Conservation (phyloP, 1,140 invertebrate genomes). For the Heliconius hermathena region DNA sequence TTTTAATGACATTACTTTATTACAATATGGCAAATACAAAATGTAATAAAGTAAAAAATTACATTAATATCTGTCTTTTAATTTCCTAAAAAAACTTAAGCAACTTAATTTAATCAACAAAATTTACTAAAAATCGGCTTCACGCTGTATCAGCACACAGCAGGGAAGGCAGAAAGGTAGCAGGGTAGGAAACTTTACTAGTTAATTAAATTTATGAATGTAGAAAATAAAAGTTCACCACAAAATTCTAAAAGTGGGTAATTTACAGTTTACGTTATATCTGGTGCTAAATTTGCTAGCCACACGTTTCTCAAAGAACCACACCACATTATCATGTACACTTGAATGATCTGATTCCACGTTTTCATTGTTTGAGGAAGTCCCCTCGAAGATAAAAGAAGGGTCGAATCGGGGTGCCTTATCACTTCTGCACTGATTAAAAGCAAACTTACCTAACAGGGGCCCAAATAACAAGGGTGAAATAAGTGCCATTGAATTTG, state of each 20-base stretch:
- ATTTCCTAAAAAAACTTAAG: too few relatives aligned
- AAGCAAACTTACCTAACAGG: constrained; percentile 66
- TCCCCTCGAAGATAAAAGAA: constrained; percentile 55
- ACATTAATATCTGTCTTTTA: too few relatives aligned
- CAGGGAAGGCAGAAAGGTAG: too few relatives aligned
- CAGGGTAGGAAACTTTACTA: too few relatives aligned
- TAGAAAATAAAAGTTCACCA: background rate
- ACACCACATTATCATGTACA: constrained; percentile 39
- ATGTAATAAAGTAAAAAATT: too few relatives aligned
- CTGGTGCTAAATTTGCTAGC: background rate
- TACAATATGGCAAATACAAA: too few relatives aligned
- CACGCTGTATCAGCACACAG: too few relatives aligned
- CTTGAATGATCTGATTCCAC: constrained; percentile 46
- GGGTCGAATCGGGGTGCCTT: constrained; percentile 47
- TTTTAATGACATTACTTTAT: too few relatives aligned
- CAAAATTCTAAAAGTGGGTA: background rate
- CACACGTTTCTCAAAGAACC: background rate
- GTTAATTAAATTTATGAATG: background rate
- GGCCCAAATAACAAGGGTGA: constrained; percentile 42
- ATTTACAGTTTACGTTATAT: background rate
- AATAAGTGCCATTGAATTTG: constrained; percentile 40
- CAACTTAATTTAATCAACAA: too few relatives aligned
- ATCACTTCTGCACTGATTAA: constrained; percentile 76
- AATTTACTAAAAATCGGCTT: too few relatives aligned
- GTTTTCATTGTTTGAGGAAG: constrained; percentile 52